Conservation (phyloP, 2,888 invertebrate genomes). For the Pterostichus madidus region DNA sequence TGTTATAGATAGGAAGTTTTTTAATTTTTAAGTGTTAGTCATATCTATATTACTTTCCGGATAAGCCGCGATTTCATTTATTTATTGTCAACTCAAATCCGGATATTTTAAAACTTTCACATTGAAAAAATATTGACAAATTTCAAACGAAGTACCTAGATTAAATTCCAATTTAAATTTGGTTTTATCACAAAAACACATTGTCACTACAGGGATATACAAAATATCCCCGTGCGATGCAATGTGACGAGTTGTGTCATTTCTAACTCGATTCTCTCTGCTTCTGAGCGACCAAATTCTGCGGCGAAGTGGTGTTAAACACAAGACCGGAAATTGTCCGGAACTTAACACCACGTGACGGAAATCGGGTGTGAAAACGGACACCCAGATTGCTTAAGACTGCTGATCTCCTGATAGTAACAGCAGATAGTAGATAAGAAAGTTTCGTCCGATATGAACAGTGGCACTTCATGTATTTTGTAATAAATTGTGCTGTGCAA, state of each 20-base stretch:
- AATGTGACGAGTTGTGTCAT: constrained; percentile 44
- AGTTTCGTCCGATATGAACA: too few relatives aligned
- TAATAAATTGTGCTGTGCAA: too few relatives aligned
- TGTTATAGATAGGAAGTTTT: too few relatives aligned
- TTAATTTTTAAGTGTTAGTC: too few relatives aligned
- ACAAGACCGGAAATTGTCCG: constrained; percentile 40
- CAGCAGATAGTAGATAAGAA: too few relatives aligned
- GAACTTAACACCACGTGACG: constrained; percentile 46
- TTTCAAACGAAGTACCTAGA: background rate
- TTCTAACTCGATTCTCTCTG: constrained; percentile 20
- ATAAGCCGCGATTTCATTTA: too few relatives aligned
- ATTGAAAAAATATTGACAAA: background rate
- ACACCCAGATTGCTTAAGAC: constrained; percentile 7
- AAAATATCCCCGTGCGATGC: constrained; percentile 11
- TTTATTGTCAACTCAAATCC: background rate
- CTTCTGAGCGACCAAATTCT: background rate
- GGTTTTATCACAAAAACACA: background rate
- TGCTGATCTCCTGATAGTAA: background rate
- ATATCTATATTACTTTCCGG: too few relatives aligned
- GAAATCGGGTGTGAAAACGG: constrained; percentile 24
- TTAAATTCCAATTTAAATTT: constrained; percentile 2
- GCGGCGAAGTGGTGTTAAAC: constrained; percentile 34
- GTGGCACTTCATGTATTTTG: too few relatives aligned
- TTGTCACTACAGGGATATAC: background rate
- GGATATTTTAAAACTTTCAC: background rate